Conservation (phyloP, 2,888 invertebrate genomes). For the Heteromurus nitidus region DNA sequence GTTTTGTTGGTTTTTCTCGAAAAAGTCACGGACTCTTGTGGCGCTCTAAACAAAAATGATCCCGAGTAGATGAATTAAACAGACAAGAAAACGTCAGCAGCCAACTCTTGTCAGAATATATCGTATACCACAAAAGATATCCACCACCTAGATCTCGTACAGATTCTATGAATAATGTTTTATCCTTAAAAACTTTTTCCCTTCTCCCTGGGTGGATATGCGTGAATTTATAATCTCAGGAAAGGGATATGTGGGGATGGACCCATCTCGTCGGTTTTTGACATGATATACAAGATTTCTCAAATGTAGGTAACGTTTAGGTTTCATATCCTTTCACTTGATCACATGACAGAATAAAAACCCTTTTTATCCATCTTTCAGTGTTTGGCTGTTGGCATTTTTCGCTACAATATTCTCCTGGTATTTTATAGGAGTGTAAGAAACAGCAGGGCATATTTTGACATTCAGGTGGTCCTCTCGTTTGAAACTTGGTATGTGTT, state of each 20-base stretch:
- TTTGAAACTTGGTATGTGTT: conserved; percentile 22
- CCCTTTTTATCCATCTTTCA: background rate
- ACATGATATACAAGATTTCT: conserved; percentile 46
- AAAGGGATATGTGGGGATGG: conserved; percentile 43
- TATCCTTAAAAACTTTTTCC: conserved; percentile 15
- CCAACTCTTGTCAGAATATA: conserved; percentile 43
- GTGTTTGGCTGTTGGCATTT: conserved; percentile 51
- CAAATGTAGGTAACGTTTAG: conserved; percentile 39
- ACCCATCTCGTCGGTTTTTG: conserved; percentile 49
- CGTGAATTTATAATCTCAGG: conserved; percentile 31
- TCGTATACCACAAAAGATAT: background rate
- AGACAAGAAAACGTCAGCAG: conserved; percentile 51
- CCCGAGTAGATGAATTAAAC: conserved; percentile 46
- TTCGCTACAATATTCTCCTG: conserved; percentile 18
- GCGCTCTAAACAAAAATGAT: conserved; percentile 40
- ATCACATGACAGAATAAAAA: conserved; percentile 4
- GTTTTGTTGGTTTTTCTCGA: background rate
- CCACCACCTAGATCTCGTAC: background rate
- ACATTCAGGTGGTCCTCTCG: conserved; percentile 51
- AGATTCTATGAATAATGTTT: conserved; percentile 9
- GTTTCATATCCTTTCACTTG: conserved; percentile 30
- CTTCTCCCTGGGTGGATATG: conserved; percentile 29
- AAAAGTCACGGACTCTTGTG: conserved; percentile 21
- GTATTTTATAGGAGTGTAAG: conserved; percentile 23
- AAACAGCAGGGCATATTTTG: conserved; percentile 50